Evolutionary conservation across 2,888 invertebrate species (phyloP), one percentile per base, ranked within the genome.

Genomic region (Dyspetes luteomarginatus): DNA sequence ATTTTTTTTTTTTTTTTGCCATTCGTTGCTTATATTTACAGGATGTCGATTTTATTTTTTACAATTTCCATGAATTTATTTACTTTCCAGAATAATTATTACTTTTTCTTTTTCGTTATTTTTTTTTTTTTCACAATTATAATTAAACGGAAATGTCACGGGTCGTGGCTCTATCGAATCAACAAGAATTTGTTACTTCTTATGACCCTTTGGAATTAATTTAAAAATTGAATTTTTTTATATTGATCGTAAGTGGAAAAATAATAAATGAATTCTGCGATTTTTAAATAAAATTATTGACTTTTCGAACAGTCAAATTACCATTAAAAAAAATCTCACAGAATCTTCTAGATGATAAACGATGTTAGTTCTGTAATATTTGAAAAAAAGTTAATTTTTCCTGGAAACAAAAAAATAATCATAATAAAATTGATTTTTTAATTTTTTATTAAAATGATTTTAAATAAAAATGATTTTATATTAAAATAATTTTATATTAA

Each of bases 191-290:
- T n/a, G n/a, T n/a, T n/a, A n/a, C n/a, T n/a, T n/a, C n/a, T n/a
- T n/a, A n/a, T n/a, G n/a, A 36, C 30, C 3, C 30, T 7, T 4
- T 3, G 7, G 30, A 30, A 30, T 3, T 30, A 4, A 30, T 45
- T 24, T 60, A 36, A 36, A 15, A 22, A 17, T 68, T 58, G 9
- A 48, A 64, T 36, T 67, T 56, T 62, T 78, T 50, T 19, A 5
- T n/a, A 50, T 19, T 50, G 50, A 50, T n/a, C n/a, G n/a, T n/a
- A n/a, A n/a, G n/a, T n/a, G n/a, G n/a, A 50, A 19, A n/a, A n/a
- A n/a, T n/a, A 50, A 28, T 87, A 30, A 30, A 7, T 30, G 30
- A 7, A 30, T 4, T 30, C 7, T 30, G 3, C 4, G 7, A 30
- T 30, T 30, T 30, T 30, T 7, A 7, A 30, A 30, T 5, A 36